Base-by-base conservation (phyloP, 2,113 vertebrate genomes). In the Scatophagus argus region DNA sequence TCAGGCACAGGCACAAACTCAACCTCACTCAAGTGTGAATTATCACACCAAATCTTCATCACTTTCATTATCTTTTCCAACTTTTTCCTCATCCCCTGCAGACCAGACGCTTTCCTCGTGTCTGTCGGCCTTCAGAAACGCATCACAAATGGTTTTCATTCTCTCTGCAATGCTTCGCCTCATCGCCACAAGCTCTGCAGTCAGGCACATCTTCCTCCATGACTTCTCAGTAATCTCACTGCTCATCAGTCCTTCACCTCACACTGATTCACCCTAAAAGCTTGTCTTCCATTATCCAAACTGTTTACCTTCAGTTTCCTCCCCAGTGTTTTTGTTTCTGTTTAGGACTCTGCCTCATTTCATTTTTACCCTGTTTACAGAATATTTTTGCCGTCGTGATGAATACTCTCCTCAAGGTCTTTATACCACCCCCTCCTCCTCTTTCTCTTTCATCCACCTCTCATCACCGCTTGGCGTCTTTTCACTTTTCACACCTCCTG, bases 351-450 rank as follows among this genome's bases (percentile, higher is more conserved):
- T 4, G 19, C 44, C 8, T 55, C 23, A 5, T 65, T n/a, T 43
- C 47, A 21, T 62, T 38, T 71, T 62, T 54, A 76, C 10, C 38
- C 39, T 81, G 44, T 75, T 82, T 62, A 79, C 32, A 64, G n/a
- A 67, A 31, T n/a, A 11, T 51, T 19, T 61, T 80, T 72, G 11
- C 9, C 19, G 5, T 70, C 59, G 25, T 63, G 9, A 71, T 80
- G 34, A 80, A 67, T 54, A 56, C 36, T 62, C 44, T 75, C 39
- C 46, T 79, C 47, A 79, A 89, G 84, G 59, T 84, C 46, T 73
- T 81, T 36, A 21, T n/a, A 34, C 66, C 49, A 25, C 12, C 54
- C 1, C 81, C n/a, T 31, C 34, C 32, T 49, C 21, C 52, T 44
- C 43, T 5, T 64, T 2, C 44, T 38, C 60, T 72, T 38, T 46